Evolutionary conservation across 2,797 vertebrate species (phyloP), one percentile per base, ranked within the genome.

Genomic region (Tragelaphus oryx): DNA sequence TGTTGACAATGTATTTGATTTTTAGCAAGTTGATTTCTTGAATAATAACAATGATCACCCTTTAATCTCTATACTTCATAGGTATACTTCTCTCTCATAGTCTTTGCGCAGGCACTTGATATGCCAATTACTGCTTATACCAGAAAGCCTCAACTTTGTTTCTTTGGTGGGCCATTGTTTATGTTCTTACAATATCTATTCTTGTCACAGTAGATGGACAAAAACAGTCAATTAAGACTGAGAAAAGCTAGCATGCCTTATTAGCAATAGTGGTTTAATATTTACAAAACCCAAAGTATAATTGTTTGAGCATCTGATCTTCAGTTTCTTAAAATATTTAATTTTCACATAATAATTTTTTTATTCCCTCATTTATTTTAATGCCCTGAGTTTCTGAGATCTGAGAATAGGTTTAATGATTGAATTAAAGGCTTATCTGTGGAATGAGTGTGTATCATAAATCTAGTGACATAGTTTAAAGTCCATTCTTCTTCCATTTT

Each of bases 241-340:
- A 93, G 55, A 55, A 84, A 80, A 54, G 10, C 33, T 33, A 7
- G 24, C 52, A 0, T 48, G 8, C 48, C 46, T 86, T 94, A 30
- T 33, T 55, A 33, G 48, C 22, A 59, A 24, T 85, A 60, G 41
- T 68, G 4, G 22, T 60, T 2, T 57, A 41, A 16, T 95, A 14
- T 91, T 75, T 57, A 88, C 30, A 95, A 86, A 95, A 68, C 54
- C 46, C 74, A 79, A 86, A 12, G 8, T 60, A 37, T 79, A 81
- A 57, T 88, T n/a, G 33, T 89, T 96, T 89, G 74, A 48, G 76
- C 33, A 75, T 62, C 79, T 86, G 37, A 65, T 95, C 11, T 41
- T 92, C 26, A 44, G 30, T 92, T 96, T 93, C 62, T 74, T 88
- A 93, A 95, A 50, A n/a, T 74, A 10, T 86, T 92, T 82, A 65